Evolutionary conservation across 1,140 invertebrate species (phyloP).

Genomic region (Gonioctena quinquepunctata): DNA sequence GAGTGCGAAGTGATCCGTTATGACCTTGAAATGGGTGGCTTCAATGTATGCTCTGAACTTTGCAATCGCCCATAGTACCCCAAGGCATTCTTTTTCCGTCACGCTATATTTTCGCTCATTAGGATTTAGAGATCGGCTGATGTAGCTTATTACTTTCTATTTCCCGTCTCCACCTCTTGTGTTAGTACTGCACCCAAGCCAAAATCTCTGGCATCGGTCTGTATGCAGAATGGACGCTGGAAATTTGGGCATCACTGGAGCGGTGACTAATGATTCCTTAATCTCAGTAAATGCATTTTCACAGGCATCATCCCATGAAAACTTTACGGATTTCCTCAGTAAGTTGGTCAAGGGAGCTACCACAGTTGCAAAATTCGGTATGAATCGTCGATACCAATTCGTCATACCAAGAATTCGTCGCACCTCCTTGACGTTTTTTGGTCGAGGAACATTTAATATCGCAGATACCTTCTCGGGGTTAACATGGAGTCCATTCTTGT

Average conservation of each 20-base stretch:
- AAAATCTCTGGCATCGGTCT: slow-evolving; percentile 27
- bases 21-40: slow-evolving; percentile 54
- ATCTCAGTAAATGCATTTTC: slow-evolving; percentile 31
- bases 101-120: slow-evolving; percentile 53
- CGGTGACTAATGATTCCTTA: slow-evolving; percentile 29
- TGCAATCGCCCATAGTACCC: background rate
- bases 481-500: slow-evolving; percentile 36
- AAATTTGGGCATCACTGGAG: slow-evolving; percentile 41
- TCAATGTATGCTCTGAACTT: slow-evolving; percentile 38
- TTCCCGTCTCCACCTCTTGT: slow-evolving; percentile 30
- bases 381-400: slow-evolving; percentile 23
- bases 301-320: slow-evolving; percentile 24
- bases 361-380: slow-evolving; percentile 20
- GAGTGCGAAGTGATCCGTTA: slow-evolving; percentile 58
- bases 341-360: slow-evolving; percentile 36
- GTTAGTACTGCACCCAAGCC: slow-evolving; percentile 38
- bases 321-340: slow-evolving; percentile 15
- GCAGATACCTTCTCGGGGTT: slow-evolving; percentile 17
- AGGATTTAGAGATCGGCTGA: slow-evolving; percentile 42
- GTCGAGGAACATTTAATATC: slow-evolving; percentile 30
- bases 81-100: slow-evolving; percentile 54
- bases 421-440: background rate
- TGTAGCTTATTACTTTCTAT: slow-evolving; percentile 33
- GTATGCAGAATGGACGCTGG: slow-evolving; percentile 30
- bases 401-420: slow-evolving; percentile 23